phyloP scores from a whole-genome alignment of 1,140 invertebrate species.

The Drosophila orosa region DNA sequence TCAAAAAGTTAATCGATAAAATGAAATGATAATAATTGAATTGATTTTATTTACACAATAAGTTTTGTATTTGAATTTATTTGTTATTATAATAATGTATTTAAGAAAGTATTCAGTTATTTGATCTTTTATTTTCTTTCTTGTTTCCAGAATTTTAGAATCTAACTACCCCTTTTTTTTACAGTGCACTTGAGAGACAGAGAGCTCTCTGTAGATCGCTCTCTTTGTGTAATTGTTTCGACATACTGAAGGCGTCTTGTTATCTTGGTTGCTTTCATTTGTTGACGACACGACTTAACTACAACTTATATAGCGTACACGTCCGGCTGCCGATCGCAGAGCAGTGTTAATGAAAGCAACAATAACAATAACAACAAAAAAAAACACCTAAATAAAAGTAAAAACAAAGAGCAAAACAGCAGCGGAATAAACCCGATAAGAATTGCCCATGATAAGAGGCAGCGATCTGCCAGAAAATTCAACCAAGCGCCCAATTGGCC shows the following conservation, averaged over 20 bases:
- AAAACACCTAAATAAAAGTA: slow-evolving; percentile 7
- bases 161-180: not conserved
- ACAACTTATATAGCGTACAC: slow-evolving; percentile 24
- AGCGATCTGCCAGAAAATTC: slow-evolving; percentile 6
- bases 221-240: slow-evolving; percentile 49
- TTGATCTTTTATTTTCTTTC: not conserved
- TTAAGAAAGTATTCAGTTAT: not conserved
- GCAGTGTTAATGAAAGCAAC: slow-evolving; percentile 33
- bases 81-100: not conserved
- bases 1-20: not conserved
- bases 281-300: slow-evolving; percentile 50
- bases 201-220: not conserved
- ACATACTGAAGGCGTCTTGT: slow-evolving; percentile 40
- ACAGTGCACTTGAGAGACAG: not conserved
- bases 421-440: slow-evolving; percentile 14
- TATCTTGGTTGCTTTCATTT: slow-evolving; percentile 42
- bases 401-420: slow-evolving; percentile 4
- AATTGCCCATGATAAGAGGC: not conserved
- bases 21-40: not conserved
- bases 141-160: not conserved
- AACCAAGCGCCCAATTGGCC: slow-evolving; percentile 8
- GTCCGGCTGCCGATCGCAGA: slow-evolving; percentile 11
- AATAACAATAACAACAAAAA: slow-evolving; percentile 9
- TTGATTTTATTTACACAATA: too few species aligned
- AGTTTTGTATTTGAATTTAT: too few species aligned